Percentiles rank a stretch among this genome's conserved stretches.
Conservation (phyloP, 2,888 invertebrate species). For the Patella caerulea region DNA sequence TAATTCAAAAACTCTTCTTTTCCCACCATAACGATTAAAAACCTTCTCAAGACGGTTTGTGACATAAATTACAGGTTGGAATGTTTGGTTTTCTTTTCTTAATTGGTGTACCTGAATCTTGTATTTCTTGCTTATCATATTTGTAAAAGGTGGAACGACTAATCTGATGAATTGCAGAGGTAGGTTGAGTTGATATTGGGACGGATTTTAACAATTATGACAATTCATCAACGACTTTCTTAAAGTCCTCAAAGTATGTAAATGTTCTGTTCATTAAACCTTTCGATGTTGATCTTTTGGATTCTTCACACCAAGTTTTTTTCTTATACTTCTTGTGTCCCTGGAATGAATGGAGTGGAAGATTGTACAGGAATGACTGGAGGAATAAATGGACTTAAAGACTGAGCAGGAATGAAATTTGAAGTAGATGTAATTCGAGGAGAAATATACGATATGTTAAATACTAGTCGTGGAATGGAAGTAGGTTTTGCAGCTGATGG, state of each 20-base stretch:
- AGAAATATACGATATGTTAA: no score
- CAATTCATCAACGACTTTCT: not conserved
- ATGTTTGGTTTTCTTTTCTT: not conserved
- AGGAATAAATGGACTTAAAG: not conserved
- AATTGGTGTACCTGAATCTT: not conserved
- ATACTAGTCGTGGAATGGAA: no score
- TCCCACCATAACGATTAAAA: no score
- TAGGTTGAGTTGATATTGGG: not conserved
- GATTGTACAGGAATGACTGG: not conserved
- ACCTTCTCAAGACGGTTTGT: not conserved
- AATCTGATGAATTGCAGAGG: not conserved
- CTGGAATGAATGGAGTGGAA: not conserved
- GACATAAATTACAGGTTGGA: not conserved
- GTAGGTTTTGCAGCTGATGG: no score
- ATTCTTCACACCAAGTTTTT: not conserved
- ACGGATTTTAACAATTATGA: no score
- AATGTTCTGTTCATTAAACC: not conserved
- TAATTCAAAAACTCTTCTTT: no score
- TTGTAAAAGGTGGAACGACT: not conserved
- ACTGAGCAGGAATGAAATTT: not conserved
- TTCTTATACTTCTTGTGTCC: not conserved
- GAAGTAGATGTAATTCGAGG: not conserved
- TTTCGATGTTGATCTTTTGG: not conserved
- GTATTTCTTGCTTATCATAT: not conserved
- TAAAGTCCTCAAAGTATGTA: not conserved